Evolutionary conservation across 2,797 vertebrate genomes (phyloP).

Genomic region (Argyrosomus regius): DNA sequence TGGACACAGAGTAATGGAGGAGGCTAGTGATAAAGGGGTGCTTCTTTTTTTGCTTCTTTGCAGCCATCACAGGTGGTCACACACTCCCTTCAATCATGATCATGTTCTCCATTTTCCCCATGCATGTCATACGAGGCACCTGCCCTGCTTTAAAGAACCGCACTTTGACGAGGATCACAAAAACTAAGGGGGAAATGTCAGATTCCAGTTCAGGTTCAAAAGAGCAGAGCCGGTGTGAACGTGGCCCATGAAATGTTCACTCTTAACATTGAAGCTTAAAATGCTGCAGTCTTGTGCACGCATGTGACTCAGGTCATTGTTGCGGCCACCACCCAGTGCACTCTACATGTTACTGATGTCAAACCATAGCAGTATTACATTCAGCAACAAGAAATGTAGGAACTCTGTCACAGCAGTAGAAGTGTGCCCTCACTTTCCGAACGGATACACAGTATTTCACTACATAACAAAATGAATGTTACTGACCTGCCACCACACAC

Average conservation of each 20-base stretch:
- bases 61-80: background rate
- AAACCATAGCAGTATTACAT: conserved; percentile 40
- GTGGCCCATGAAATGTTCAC: background rate
- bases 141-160: background rate
- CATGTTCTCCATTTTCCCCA: background rate
- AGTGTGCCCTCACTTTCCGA: background rate
- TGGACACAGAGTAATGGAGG: background rate
- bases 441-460: background rate
- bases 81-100: too few species aligned
- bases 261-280: background rate
- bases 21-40: background rate
- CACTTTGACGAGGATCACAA: background rate
- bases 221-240: background rate
- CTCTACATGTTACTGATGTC: background rate
- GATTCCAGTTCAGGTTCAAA: background rate
- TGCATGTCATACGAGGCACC: background rate
- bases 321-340: background rate
- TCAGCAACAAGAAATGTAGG: background rate
- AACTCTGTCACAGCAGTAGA: background rate
- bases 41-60: background rate
- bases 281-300: background rate
- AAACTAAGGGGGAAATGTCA: background rate
- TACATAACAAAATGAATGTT: background rate
- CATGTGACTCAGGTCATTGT: background rate
- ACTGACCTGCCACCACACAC: background rate